Base-by-base conservation (phyloP, 1,140 invertebrate species). In the Drosophila prosaltans region DNA sequence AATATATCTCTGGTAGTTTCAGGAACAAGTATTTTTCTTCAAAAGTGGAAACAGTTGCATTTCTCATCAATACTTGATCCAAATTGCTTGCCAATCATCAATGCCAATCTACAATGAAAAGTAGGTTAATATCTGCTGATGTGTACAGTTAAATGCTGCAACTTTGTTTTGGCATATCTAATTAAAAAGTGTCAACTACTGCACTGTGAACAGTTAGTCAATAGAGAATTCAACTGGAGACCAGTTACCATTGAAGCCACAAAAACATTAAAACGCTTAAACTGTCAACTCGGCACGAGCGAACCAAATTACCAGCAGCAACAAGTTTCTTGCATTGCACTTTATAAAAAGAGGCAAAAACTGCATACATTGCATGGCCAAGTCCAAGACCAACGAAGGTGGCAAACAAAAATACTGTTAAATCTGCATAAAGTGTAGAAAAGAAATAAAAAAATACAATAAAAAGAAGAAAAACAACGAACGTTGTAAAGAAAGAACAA, bases 361-460 rank as follows among this genome's bases (percentile, higher is more conserved):
- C 24, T 88, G 83, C 83, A 78, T 41, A 64, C 58, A 58, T 74
- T 72, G 86, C 80, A 89, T 76, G 88, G 89, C 80, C 81, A 89
- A 91, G 88, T 91, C 89, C 85, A 90, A 90, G 85, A 82, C 64
- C 85, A 80, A 69, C 61, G 68, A 76, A 72, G 79, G 65, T 81
- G 75, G 78, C 80, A 48, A 58, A 80, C 43, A 39, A 85, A 78
- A 78, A 83, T 78, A 74, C 80, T 83, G 83, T 88, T 80, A 89
- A 80, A 24, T 80, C 69, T 80, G 84, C 89, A 85, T 48, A 91
- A 91, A 73, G 57, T 72, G 63, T 75, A 78, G 65, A 30, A 48
- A 72, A 69, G 40, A 69, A 60, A 54, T 4, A 51, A 65, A 61
- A 69, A 51, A 36, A 84, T 45, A 88, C 88, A 72, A 60, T 71